Percentiles rank a stretch among this genome's conserved stretches.
Conservation (phyloP, 2,888 invertebrate genomes). For the Syritta pipiens region DNA sequence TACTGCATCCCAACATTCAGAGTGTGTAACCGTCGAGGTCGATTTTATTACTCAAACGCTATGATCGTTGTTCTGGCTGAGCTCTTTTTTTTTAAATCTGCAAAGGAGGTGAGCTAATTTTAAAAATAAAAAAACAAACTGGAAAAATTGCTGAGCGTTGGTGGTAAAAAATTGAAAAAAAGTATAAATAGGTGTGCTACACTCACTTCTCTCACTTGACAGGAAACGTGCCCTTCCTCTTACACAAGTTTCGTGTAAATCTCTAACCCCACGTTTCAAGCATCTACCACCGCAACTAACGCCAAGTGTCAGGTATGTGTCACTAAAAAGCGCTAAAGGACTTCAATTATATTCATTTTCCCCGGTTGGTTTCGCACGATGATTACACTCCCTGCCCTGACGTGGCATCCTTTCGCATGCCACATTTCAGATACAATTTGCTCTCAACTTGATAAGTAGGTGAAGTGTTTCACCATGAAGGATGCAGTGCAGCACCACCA, state of each 20-base stretch:
- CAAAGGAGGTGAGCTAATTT: too few relatives aligned
- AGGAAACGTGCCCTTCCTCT: too few relatives aligned
- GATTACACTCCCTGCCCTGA: conserved; percentile 1
- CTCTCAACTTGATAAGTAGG: conserved; percentile 54
- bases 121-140: too few relatives aligned
- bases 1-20: too few relatives aligned
- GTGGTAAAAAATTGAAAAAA: too few relatives aligned
- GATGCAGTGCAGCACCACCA: conserved; percentile 39
- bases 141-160: too few relatives aligned
- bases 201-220: too few relatives aligned
- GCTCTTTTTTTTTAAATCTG: too few relatives aligned
- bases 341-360: conserved; percentile 24
- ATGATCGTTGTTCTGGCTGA: too few relatives aligned
- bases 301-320: conserved; percentile 21
- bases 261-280: neutral
- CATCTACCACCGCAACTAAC: neutral
- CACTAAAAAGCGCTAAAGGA: conserved; percentile 28
- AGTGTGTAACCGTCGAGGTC: too few relatives aligned
- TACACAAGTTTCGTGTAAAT: neutral
- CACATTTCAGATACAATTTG: conserved; percentile 45
- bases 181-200: too few relatives aligned
- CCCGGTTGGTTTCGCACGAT: conserved; percentile 1
- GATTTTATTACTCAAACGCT: too few relatives aligned
- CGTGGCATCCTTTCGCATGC: conserved; percentile 13
- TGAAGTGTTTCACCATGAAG: conserved; percentile 45